A percentile compares a stretch with the other conserved stretches of the same genome.
Evolutionary conservation across 2,113 vertebrate species (phyloP).

Genomic region (Apistogramma diplotaenia): DNA sequence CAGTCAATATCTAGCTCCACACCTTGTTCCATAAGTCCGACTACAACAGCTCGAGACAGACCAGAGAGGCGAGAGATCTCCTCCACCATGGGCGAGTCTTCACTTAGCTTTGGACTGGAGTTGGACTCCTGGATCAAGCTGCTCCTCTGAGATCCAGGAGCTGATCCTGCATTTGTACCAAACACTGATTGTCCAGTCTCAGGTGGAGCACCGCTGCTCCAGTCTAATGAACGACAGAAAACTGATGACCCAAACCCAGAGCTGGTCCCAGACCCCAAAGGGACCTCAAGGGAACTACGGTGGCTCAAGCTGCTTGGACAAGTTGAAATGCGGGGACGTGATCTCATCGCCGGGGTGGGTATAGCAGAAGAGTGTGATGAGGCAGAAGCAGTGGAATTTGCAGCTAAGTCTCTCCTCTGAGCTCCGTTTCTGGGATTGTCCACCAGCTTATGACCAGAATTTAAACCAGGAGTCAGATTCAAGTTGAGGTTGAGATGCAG

Average conservation of each 20-base stretch:
- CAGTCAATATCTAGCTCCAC: conserved; percentile 80
- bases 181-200: conserved; percentile 42
- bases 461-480: conserved; percentile 72
- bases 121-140: conserved; percentile 63
- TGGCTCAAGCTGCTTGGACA: conserved; percentile 76
- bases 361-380: conserved; percentile 59
- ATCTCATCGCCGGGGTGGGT: conserved; percentile 71
- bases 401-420: conserved; percentile 45
- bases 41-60: conserved; percentile 75
- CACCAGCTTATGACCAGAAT: conserved; percentile 49
- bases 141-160: conserved; percentile 66
- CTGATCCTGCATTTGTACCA: conserved; percentile 42
- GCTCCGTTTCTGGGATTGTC: conserved; percentile 66
- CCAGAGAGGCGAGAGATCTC: conserved; percentile 81
- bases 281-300: conserved; percentile 78
- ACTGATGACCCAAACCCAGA: conserved; percentile 61
- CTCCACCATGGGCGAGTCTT: conserved; percentile 75
- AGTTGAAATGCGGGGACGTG: conserved; percentile 81
- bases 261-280: conserved; percentile 37
- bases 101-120: conserved; percentile 64
- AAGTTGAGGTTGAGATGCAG: conserved; percentile 79
- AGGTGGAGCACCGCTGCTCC: conserved; percentile 62
- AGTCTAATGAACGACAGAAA: conserved; percentile 76
- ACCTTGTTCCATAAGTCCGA: conserved; percentile 81
- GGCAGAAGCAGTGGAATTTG: conserved; percentile 57